A percentile compares a stretch with the other conserved stretches of the same genome.
Conservation (phyloP, 2,113 vertebrate genomes). For the Caranx melampygus region DNA sequence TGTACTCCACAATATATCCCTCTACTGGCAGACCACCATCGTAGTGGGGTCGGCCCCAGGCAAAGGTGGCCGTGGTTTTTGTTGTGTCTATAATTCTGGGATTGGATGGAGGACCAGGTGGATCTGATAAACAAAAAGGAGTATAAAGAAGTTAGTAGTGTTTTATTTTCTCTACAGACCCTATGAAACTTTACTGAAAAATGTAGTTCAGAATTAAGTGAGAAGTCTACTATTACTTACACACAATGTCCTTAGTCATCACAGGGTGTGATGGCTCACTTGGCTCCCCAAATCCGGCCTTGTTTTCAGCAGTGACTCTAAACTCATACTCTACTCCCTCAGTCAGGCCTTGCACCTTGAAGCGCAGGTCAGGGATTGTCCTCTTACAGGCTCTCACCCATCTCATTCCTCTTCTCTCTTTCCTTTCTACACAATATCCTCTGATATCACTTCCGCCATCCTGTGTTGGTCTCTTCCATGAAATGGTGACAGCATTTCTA, state of each 20-base stretch:
- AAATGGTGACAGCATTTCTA: constrained; percentile 91
- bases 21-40: constrained; percentile 96
- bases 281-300: constrained; percentile 95
- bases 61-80: constrained; percentile 93
- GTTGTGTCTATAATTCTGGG: constrained; percentile 94
- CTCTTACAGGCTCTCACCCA: constrained; percentile 97
- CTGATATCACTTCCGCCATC: constrained; percentile 98
- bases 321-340: constrained; percentile 98
- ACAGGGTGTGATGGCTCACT: constrained; percentile 90
- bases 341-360: constrained; percentile 93
- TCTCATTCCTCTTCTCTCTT: constrained; percentile 94
- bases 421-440: constrained; percentile 94
- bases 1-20: constrained; percentile 96
- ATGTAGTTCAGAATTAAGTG: background rate
- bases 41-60: constrained; percentile 95
- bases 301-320: constrained; percentile 97
- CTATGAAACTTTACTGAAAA: background rate
- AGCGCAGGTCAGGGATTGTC: constrained; percentile 93
- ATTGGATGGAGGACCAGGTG: constrained; percentile 97
- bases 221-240: constrained; percentile 84
- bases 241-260: constrained; percentile 93
- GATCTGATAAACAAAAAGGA: constrained; percentile 82
- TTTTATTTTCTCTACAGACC: background rate
- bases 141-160: background rate
- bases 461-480: constrained; percentile 93